phyloP scores from a whole-genome alignment of 2,113 vertebrate genomes.

The Chunga burmeisteri region DNA sequence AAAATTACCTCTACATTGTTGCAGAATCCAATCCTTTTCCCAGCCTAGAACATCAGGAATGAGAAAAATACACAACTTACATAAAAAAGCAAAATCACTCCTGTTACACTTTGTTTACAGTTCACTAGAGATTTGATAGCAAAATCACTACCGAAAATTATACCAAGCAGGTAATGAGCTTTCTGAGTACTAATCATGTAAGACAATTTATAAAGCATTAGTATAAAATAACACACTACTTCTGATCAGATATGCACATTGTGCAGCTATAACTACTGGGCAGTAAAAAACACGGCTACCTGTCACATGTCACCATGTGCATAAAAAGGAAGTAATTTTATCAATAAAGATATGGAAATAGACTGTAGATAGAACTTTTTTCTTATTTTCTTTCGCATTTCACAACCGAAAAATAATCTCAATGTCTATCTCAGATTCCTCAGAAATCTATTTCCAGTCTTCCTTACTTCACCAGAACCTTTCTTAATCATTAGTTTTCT shows the following conservation, averaged over 20 bases:
- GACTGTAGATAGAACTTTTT: neutral
- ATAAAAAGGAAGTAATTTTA: neutral
- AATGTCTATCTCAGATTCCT: neutral
- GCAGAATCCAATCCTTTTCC: neutral
- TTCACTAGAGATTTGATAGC: neutral
- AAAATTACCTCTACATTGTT: neutral
- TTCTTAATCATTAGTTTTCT: neutral
- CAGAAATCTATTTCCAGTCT: neutral
- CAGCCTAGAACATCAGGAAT: neutral
- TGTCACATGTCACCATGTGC: neutral
- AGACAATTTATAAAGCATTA: neutral
- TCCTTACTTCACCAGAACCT: neutral
- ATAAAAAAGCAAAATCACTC: neutral
- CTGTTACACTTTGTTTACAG: neutral
- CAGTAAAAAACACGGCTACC: neutral
- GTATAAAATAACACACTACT: neutral
- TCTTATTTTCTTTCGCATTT: neutral
- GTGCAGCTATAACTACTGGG: neutral
- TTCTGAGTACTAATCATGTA: neutral
- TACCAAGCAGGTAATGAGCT: neutral
- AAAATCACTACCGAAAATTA: neutral
- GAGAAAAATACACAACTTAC: neutral
- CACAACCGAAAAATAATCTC: neutral
- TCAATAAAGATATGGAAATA: neutral
- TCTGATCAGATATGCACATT: neutral